Conservation (phyloP, 2,113 vertebrate genomes). For the Electrona antarctica region DNA sequence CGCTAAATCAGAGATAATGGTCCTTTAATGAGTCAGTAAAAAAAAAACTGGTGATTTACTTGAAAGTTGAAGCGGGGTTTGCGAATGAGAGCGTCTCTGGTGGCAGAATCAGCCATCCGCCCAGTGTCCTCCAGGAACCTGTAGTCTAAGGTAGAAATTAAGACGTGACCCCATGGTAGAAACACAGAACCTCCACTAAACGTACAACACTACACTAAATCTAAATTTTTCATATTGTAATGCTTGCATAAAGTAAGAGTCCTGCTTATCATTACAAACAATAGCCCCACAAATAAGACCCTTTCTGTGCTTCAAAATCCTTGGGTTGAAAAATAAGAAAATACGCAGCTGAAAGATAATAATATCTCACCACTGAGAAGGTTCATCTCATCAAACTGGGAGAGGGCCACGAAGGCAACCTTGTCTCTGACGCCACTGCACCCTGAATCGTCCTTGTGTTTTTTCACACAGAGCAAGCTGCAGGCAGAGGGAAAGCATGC, state of each 20-base stretch:
- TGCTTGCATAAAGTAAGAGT: too few relatives aligned
- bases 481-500: conserved; percentile 32
- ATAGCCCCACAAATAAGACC: too few relatives aligned
- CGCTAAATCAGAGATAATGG: too few relatives aligned
- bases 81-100: conserved; percentile 76
- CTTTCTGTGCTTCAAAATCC: too few relatives aligned
- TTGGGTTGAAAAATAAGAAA: too few relatives aligned
- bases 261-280: not conserved
- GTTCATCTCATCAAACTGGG: conserved; percentile 88
- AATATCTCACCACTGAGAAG: conserved; percentile 88
- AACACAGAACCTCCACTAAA: not conserved
- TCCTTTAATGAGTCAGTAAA: not conserved
- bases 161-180: not conserved
- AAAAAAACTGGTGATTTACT: conserved; percentile 60
- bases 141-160: conserved; percentile 84
- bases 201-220: too few relatives aligned
- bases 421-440: conserved; percentile 92
- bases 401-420: conserved; percentile 85
- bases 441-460: conserved; percentile 84
- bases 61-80: conserved; percentile 29
- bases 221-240: too few relatives aligned
- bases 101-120: conserved; percentile 85
- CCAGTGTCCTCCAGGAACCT: conserved; percentile 93
- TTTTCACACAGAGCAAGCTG: conserved; percentile 91
- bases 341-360: not conserved